A percentile compares a stretch with the other conserved stretches of the same genome.
Conservation (phyloP, 2,113 vertebrate species). For the Thunnus thynnus region DNA sequence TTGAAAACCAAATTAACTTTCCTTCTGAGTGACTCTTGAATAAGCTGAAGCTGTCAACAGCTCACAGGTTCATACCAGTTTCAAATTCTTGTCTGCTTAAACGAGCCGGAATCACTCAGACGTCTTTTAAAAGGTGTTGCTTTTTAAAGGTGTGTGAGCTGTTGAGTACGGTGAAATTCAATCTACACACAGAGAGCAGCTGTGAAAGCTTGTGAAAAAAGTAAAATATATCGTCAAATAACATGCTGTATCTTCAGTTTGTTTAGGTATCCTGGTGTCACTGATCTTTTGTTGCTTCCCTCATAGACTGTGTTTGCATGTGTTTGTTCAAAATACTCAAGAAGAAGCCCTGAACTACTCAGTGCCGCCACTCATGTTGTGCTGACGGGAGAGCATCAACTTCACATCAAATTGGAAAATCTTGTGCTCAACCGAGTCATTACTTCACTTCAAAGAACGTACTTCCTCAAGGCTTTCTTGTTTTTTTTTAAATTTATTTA, state of each 20-base stretch:
- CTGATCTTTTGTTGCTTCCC: background rate
- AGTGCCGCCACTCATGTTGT: too few species aligned
- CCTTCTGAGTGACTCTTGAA: constrained; percentile 69
- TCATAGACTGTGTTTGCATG: background rate
- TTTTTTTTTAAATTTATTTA: too few species aligned
- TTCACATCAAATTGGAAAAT: too few species aligned
- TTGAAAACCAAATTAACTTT: constrained; percentile 77
- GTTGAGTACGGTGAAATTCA: constrained; percentile 3
- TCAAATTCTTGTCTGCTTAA: constrained; percentile 57
- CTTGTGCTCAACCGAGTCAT: too few species aligned
- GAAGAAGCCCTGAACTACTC: background rate
- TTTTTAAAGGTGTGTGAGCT: constrained; percentile 3
- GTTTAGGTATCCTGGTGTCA: background rate
- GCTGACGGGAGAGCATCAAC: too few species aligned
- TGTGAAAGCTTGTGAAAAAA: background rate
- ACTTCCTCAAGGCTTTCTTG: too few species aligned
- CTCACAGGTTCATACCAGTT: constrained; percentile 44
- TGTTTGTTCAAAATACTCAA: background rate
- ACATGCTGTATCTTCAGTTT: background rate
- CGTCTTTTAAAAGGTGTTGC: background rate
- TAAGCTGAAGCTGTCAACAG: constrained; percentile 47
- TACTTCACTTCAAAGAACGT: too few species aligned
- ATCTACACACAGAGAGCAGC: background rate
- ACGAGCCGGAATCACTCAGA: constrained; percentile 25
- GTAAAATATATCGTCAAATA: background rate